Evolutionary conservation across 1,140 invertebrate species (phyloP).

Genomic region (Megalopta genalis): DNA sequence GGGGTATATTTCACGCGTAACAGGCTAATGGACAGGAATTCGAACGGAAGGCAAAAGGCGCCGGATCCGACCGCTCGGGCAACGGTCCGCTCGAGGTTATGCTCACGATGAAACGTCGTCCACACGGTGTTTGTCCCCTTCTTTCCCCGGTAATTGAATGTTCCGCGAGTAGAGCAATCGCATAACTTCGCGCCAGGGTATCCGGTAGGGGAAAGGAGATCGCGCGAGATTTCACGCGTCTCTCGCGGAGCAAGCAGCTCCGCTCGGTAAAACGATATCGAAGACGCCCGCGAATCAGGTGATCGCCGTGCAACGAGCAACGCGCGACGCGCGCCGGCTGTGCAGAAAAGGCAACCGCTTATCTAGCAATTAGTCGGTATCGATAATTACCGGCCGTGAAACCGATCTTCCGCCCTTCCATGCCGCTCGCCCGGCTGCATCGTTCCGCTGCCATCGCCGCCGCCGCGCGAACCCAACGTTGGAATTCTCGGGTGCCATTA

Average conservation of each 20-base stretch:
- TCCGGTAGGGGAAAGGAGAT: not conserved
- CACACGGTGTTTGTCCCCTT: not conserved
- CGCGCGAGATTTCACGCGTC: constrained; percentile 39
- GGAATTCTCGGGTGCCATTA: too few relatives aligned
- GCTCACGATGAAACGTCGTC: not conserved
- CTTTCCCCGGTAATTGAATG: constrained; percentile 1
- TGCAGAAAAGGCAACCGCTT: constrained; percentile 37
- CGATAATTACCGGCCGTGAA: constrained; percentile 51
- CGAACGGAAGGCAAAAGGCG: not conserved
- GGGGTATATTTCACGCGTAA: not conserved
- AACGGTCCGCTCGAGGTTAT: not conserved
- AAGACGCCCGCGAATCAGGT: not conserved
- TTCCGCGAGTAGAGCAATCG: not conserved
- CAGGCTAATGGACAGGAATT: not conserved
- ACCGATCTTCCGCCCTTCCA: not conserved
- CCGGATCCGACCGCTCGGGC: not conserved
- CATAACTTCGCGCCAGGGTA: not conserved
- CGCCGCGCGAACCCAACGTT: too few relatives aligned
- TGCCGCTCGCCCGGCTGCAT: too few relatives aligned
- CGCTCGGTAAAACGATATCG: not conserved
- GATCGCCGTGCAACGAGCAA: not conserved
- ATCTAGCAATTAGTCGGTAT: constrained; percentile 64
- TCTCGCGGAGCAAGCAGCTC: not conserved
- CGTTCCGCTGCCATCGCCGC: too few relatives aligned
- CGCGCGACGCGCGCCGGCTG: constrained; percentile 19